Evolutionary conservation across 2,888 invertebrate genomes (phyloP).

Genomic region (Dusona sp.): DNA sequence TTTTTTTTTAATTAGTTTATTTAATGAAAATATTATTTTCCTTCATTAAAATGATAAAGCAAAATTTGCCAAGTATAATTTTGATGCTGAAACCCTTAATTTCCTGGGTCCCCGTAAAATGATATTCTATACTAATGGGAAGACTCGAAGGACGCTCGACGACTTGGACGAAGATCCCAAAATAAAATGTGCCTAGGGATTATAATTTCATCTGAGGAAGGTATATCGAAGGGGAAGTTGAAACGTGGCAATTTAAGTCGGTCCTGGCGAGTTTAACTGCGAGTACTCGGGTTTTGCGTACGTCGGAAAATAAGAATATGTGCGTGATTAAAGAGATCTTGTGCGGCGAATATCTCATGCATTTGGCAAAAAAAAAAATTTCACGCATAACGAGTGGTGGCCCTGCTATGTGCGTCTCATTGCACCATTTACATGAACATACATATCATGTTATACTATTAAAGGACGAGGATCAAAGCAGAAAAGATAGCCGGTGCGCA

Average conservation of each 20-base stretch:
- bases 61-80: background rate
- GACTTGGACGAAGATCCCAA: background rate
- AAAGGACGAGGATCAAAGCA: slow-evolving; percentile 65
- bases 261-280: slow-evolving; percentile 24
- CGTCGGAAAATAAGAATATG: slow-evolving; percentile 68
- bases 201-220: slow-evolving; percentile 5
- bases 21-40: no score
- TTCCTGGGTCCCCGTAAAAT: background rate
- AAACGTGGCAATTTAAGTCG: slow-evolving; percentile 22
- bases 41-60: no score
- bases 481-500: slow-evolving; percentile 68
- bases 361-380: slow-evolving; percentile 31
- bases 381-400: slow-evolving; percentile 61
- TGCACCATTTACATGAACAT: slow-evolving; percentile 62
- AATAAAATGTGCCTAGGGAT: slow-evolving; percentile 19
- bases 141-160: background rate
- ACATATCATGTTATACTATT: slow-evolving; percentile 64
- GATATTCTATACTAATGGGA: background rate
- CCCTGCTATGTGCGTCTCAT: slow-evolving; percentile 42
- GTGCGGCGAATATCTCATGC: slow-evolving; percentile 32
- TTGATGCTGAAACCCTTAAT: no score
- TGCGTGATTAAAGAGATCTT: slow-evolving; percentile 37
- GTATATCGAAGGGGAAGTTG: slow-evolving; percentile 17
- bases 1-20: no score
- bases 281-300: slow-evolving; percentile 46